phyloP scores from a whole-genome alignment of 2,113 vertebrate genomes.

The Odontesthes bonariensis region DNA sequence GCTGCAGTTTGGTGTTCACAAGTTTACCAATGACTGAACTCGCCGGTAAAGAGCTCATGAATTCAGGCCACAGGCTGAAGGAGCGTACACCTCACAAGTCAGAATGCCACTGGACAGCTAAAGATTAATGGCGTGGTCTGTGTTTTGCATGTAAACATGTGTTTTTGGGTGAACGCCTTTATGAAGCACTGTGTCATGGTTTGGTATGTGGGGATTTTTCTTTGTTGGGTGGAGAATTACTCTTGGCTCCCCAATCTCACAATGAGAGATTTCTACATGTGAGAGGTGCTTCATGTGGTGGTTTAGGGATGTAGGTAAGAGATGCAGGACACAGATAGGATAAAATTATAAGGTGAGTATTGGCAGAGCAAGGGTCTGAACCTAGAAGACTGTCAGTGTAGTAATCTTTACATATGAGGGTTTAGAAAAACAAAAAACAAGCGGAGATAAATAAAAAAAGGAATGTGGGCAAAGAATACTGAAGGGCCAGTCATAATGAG shows the following conservation, averaged over 20 bases:
- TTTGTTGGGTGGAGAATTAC: slow-evolving; percentile 37
- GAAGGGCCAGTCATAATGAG: no score
- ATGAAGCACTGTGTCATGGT: slow-evolving; percentile 4
- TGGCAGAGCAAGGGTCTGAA: no score
- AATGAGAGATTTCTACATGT: no score
- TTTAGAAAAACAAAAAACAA: no score
- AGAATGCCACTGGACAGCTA: not conserved
- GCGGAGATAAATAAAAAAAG: no score
- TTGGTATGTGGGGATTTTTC: slow-evolving; percentile 28
- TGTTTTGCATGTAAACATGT: not conserved
- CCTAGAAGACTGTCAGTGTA: no score
- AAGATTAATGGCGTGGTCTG: not conserved
- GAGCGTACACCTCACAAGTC: slow-evolving; percentile 8
- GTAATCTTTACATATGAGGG: no score
- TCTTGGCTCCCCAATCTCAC: slow-evolving; percentile 11
- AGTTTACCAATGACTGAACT: slow-evolving; percentile 33
- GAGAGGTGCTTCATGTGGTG: no score
- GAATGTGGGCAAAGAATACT: no score
- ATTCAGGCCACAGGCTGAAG: not conserved
- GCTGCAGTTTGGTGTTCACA: slow-evolving; percentile 10
- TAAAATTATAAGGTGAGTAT: no score
- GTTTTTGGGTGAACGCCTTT: not conserved
- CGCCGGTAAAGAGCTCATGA: slow-evolving; percentile 13
- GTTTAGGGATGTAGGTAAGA: no score
- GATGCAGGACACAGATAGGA: no score